Evolutionary conservation across 2,888 invertebrate species (phyloP).

Genomic region (Diabrotica balteata): DNA sequence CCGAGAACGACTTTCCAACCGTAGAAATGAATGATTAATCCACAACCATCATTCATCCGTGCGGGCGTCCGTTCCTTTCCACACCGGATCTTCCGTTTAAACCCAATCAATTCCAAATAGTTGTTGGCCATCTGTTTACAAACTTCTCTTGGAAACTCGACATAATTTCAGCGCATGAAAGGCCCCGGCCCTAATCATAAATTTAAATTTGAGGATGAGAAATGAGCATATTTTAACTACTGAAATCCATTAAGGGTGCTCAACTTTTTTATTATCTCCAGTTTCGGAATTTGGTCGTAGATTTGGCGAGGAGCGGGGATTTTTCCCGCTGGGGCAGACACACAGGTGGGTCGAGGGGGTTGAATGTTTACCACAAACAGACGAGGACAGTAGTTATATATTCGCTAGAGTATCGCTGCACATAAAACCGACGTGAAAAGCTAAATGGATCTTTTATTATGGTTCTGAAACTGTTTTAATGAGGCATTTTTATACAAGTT

Average conservation of each 20-base stretch:
- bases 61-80: background rate
- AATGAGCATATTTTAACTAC: constrained; percentile 52
- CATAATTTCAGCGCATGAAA: constrained; percentile 23
- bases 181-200: constrained; percentile 44
- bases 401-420: too few species aligned
- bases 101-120: constrained; percentile 19
- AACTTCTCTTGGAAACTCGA: constrained; percentile 33
- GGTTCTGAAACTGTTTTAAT: too few species aligned
- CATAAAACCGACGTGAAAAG: too few species aligned
- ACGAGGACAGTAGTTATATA: too few species aligned
- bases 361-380: too few species aligned
- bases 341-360: background rate
- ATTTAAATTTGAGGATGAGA: constrained; percentile 49
- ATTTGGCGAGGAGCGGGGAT: constrained; percentile 39
- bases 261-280: constrained; percentile 48
- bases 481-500: too few species aligned
- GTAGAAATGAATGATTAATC: constrained; percentile 5
- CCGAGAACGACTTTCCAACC: background rate
- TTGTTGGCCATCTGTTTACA: constrained; percentile 28
- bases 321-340: constrained; percentile 1
- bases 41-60: constrained; percentile 1
- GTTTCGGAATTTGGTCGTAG: constrained; percentile 36
- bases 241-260: constrained; percentile 52
- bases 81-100: constrained; percentile 10
- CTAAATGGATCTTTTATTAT: too few species aligned